Evolutionary conservation across 2,888 invertebrate species (phyloP).

Genomic region (Deilephila porcellus): DNA sequence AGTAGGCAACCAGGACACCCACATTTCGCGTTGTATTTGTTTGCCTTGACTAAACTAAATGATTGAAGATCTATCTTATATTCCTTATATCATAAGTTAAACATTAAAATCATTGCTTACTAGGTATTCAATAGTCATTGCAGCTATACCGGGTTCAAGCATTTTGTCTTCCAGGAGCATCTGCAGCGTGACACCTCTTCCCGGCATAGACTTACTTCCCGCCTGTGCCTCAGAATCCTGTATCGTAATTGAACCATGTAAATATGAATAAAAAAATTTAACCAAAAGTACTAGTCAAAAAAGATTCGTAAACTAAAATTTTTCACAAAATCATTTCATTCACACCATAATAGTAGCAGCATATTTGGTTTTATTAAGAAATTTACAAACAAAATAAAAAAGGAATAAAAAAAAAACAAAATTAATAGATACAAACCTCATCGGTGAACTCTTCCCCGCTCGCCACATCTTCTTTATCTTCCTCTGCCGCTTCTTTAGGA

Average conservation of each 20-base stretch:
- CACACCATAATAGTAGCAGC: too few species aligned
- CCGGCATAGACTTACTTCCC: slow-evolving; percentile 81
- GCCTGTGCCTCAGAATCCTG: slow-evolving; percentile 79
- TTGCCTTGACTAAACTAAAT: too few species aligned
- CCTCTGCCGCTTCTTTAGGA: slow-evolving; percentile 63
- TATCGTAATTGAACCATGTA: slow-evolving; percentile 36
- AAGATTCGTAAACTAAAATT: not conserved
- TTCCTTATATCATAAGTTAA: not conserved
- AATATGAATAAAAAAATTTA: too few species aligned
- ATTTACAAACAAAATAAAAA: not conserved
- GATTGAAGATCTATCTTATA: too few species aligned
- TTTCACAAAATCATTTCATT: too few species aligned
- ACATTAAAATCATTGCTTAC: slow-evolving; percentile 69
- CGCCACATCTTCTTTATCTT: slow-evolving; percentile 76
- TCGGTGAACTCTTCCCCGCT: slow-evolving; percentile 80
- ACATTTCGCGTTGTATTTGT: too few species aligned
- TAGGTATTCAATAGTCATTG: slow-evolving; percentile 96
- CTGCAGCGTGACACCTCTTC: slow-evolving; percentile 91
- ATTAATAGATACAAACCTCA: slow-evolving; percentile 58
- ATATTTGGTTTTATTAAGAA: too few species aligned
- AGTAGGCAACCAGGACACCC: too few species aligned
- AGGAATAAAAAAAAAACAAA: not conserved
- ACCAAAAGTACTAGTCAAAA: not conserved
- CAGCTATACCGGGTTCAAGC: slow-evolving; percentile 91
- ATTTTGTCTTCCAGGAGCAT: slow-evolving; percentile 94